Evolutionary conservation across 1,140 invertebrate species (phyloP), one percentile per base, ranked within the genome.

Genomic region (Meloidogyne floridensis): DNA sequence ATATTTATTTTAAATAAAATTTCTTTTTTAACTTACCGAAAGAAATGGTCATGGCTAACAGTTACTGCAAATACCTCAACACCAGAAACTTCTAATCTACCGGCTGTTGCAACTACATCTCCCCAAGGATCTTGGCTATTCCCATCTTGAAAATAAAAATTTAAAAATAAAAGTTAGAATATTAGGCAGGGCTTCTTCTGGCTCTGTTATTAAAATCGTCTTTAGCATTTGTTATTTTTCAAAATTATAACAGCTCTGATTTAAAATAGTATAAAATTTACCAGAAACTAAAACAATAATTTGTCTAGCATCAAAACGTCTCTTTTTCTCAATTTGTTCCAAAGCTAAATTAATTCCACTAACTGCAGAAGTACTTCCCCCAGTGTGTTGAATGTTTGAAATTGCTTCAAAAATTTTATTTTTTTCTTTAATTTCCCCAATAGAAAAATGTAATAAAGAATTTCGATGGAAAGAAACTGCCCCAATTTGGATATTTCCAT

Each of bases 261-360:
- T 72, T 77, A 83, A 84, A 11, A 20, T 32, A 72, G 80, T 78
- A 65, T 80, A 75, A 13, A 70, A 83, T 56, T 86, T 85, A 59
- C 86, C 86, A 15, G 87, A 87, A 4, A 87, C 56, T 18, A 87
- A 69, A 13, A 87, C 87, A 32, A 88, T 81, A 75, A 87, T 87
- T 56, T 83, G 74, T 70, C 80, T 65, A 54, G 86, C 87, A 72
- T 83, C 81, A 9, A 65, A 77, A 7, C 86, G 54, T 78, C 78
- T 47, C 4, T 53, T 71, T 65, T 81, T 71, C 18, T 74, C 72
- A 20, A 88, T 78, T 74, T 85, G 77, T 47, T 87, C 77, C 69
- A 88, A 65, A 47, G 84, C 88, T 47, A 84, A 65, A 65, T 81
- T 59, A 3, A 88, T 77, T 72, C 87, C 87, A 18, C 53, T 85